Base-by-base conservation (phyloP, 2,797 vertebrate species). In the Ambastaia sidthimunki region DNA sequence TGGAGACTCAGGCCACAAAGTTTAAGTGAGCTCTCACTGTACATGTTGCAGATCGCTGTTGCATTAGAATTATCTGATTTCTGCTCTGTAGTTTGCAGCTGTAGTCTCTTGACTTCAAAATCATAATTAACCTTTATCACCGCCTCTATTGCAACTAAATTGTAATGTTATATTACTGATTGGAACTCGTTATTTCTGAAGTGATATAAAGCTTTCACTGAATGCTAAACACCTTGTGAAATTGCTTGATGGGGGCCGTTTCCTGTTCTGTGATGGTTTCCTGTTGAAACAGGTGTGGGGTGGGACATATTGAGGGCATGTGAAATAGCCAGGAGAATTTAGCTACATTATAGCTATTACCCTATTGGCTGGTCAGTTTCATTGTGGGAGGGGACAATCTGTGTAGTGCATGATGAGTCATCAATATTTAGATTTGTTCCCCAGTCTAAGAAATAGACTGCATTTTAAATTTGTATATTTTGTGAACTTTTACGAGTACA, bases 1-100 rank as follows among this genome's bases (percentile, higher is more conserved):
- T 98, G 85, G 96, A 96, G 90, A 97, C 96, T 15, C 97, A 98
- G 89, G 97, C 97, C 85, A 97, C 95, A 18, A 98, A 98, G 91
- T 98, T 96, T 94, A 98, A 95, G 97, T 98, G 88, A 95, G 97
- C 71, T 52, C 48, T 65, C 4, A 4, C 25, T 21, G 10, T 31
- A 11, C 34, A 65, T 21, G 41, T 59, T 44, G 85, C 76, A 48
- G 9, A 21, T 78, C 25, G 21, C 57, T 59, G 76, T 78, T 25
- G 34, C 59, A 63, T 59, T 15, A 67, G 21, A 71, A 74, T 66
- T 15, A 44, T 62, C 25, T 78, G 37, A 71, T 79, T 72, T 72
- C n/a, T 28, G 59, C 34, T 15, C 28, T 65, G 60, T 41, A 73
- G 60, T 47, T 25, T 15, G 41, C 66, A 65, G 66, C 70, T 66